Conservation (phyloP, 2,888 invertebrate genomes). For the Julus scandinavius region DNA sequence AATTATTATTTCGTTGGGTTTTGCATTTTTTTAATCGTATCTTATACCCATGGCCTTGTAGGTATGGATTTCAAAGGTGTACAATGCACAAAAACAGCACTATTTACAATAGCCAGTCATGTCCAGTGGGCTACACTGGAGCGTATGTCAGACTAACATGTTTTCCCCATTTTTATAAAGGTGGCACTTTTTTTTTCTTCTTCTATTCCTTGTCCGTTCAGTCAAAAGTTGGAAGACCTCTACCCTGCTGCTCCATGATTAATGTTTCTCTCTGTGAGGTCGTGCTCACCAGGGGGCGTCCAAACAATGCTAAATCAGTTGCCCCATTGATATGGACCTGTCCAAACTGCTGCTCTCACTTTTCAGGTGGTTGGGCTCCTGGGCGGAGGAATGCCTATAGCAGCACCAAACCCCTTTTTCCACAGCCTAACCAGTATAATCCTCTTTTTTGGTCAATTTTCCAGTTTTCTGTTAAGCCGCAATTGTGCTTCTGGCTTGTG, state of each 20-base stretch:
- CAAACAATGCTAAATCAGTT: conserved; percentile 51
- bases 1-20: background rate
- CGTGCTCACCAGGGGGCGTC: conserved; percentile 48
- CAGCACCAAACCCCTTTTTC: conserved; percentile 10
- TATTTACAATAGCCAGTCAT: conserved; percentile 33
- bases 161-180: conserved; percentile 24
- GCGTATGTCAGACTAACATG: background rate
- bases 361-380: conserved; percentile 36
- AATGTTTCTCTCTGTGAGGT: conserved; percentile 53
- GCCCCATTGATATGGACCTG: conserved; percentile 50
- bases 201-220: conserved; percentile 20
- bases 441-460: conserved; percentile 33
- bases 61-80: background rate
- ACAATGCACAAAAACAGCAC: background rate
- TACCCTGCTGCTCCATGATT: conserved; percentile 45
- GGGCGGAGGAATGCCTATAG: conserved; percentile 8
- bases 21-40: background rate
- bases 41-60: no score
- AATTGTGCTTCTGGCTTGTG: conserved; percentile 33
- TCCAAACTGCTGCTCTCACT: conserved; percentile 20
- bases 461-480: background rate
- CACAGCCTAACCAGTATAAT: background rate
- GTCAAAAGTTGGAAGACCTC: conserved; percentile 25
- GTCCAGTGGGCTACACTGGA: conserved; percentile 17
- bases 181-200: background rate